Evolutionary conservation across 2,113 vertebrate species (phyloP).

Genomic region (Damaliscus lunatus): DNA sequence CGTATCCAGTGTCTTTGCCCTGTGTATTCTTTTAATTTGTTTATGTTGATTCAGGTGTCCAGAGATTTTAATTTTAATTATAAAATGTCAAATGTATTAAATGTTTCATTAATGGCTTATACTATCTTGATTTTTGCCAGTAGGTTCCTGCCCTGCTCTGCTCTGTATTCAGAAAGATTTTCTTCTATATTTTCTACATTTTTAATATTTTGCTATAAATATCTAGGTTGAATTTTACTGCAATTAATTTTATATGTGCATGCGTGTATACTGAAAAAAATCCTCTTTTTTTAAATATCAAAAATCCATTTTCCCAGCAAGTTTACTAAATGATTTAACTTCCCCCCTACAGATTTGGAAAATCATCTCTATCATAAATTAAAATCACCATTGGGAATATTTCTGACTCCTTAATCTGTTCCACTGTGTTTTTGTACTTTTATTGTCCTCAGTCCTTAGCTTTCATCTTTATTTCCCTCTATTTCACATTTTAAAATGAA

Average conservation of each 20-base stretch:
- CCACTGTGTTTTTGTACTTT: not conserved
- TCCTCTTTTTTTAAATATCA: not conserved
- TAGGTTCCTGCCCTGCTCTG: not conserved
- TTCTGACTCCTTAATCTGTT: not conserved
- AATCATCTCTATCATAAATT: not conserved
- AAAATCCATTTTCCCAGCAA: not conserved
- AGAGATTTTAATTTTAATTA: not conserved
- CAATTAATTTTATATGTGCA: not conserved
- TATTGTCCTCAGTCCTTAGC: not conserved
- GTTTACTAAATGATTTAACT: not conserved
- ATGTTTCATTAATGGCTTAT: not conserved
- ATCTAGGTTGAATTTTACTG: not conserved
- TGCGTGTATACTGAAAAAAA: not conserved
- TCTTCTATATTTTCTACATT: not conserved
- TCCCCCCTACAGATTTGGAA: not conserved
- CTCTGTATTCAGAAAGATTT: not conserved
- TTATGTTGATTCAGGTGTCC: not conserved
- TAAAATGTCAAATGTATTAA: not conserved
- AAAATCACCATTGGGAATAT: not conserved
- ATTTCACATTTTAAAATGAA: not conserved
- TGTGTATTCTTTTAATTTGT: not conserved
- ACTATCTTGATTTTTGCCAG: not conserved
- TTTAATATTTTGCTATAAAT: not conserved
- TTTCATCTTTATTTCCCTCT: not conserved
- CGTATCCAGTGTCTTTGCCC: not conserved